Evolutionary conservation across 2,797 vertebrate species (phyloP).

Genomic region (Platyrinchus mystaceus): DNA sequence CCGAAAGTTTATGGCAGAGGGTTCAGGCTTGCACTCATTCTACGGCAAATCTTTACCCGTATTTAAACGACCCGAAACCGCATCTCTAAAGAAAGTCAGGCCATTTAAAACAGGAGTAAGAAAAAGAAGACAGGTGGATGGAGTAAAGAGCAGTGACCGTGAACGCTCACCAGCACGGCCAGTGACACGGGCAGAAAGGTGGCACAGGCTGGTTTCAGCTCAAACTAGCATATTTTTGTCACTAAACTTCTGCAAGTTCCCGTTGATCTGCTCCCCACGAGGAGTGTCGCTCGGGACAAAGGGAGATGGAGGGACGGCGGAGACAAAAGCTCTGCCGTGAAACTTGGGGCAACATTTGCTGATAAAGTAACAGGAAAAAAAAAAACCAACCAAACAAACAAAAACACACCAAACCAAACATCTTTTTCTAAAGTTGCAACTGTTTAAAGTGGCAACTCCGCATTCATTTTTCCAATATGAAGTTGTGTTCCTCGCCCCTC

Average conservation of each 20-base stretch:
- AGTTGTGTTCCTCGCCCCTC: neutral
- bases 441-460: neutral
- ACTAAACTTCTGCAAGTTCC: neutral
- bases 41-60: neutral
- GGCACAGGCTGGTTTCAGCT: neutral
- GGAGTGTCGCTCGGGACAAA: constrained; percentile 35
- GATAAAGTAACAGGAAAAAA: neutral
- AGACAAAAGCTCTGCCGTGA: constrained; percentile 47
- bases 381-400: neutral
- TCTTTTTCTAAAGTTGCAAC: neutral
- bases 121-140: constrained; percentile 13
- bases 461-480: neutral
- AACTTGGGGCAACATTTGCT: neutral
- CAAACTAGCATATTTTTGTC: neutral
- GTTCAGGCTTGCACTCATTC: neutral
- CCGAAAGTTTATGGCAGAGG: neutral
- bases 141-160: neutral
- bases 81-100: neutral
- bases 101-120: neutral
- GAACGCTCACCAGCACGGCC: neutral
- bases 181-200: neutral
- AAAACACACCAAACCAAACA: neutral
- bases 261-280: constrained; percentile 8
- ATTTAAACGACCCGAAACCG: neutral
- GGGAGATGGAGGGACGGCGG: neutral